A percentile compares a stretch with the other conserved stretches of the same genome.
These are phyloP conservation scores for Manacus vitellinus DNA, from an alignment of 2,113 vertebrate species.

Conservation along the genomic window DNA sequence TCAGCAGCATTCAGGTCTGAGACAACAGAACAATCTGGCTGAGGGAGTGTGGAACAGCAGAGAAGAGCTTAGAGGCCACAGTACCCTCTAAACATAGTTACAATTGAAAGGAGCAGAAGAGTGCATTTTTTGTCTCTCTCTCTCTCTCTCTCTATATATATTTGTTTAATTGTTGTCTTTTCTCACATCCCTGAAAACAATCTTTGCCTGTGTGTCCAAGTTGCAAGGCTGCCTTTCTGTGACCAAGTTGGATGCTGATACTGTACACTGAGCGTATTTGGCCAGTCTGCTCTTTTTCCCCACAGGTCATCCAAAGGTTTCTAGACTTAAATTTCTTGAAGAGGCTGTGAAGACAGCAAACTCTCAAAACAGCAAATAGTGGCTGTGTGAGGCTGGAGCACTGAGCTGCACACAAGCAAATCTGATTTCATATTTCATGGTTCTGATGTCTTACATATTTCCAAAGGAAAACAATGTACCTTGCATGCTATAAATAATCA, in stretches of 20 bases:
- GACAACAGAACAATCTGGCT: background rate
- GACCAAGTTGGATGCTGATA: background rate
- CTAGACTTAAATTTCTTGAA: background rate
- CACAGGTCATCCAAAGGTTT: background rate
- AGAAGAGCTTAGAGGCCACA: background rate
- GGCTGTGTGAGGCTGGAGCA: background rate
- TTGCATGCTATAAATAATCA: background rate
- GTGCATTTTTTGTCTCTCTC: background rate
- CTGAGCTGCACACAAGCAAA: background rate
- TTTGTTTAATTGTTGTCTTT: background rate
- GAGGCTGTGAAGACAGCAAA: background rate
- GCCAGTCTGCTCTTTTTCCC: background rate
- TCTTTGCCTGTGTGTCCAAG: background rate
- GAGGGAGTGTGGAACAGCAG: background rate
- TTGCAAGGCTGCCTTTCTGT: background rate
- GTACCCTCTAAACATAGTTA: background rate
- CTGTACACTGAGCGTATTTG: background rate
- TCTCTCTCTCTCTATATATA: too few relatives aligned
- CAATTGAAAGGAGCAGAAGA: background rate
- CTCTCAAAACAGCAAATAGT: background rate
- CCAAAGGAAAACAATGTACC: background rate
- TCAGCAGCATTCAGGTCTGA: background rate
- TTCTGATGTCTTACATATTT: background rate
- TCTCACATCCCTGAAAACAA: background rate
- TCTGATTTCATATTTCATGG: background rate